These are phyloP conservation scores for Alligator mississippiensis DNA, from an alignment of 2,113 vertebrate species.

Conservation along the genomic window DNA sequence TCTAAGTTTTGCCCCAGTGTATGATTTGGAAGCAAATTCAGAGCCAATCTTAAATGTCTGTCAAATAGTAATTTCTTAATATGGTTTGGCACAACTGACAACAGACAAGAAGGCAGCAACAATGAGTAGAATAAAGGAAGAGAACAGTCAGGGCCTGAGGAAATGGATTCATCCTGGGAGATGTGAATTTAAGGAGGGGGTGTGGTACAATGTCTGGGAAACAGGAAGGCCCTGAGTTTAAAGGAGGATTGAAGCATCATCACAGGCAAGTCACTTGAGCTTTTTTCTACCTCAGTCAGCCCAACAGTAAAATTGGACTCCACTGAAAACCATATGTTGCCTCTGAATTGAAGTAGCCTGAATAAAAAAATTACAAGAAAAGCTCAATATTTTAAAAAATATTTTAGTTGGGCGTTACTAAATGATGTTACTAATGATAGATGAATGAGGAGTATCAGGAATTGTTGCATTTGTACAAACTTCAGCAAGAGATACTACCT, in stretches of 20 bases:
- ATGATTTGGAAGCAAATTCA: constrained; percentile 56
- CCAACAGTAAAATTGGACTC: constrained; percentile 76
- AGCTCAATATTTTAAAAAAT: constrained; percentile 60
- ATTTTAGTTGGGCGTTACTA: constrained; percentile 56
- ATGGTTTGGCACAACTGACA: constrained; percentile 12
- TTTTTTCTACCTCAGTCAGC: constrained; percentile 73
- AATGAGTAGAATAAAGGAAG: constrained; percentile 33
- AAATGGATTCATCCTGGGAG: constrained; percentile 35
- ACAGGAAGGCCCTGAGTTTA: constrained; percentile 66
- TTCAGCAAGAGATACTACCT: constrained; percentile 3
- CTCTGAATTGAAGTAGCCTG: constrained; percentile 68
- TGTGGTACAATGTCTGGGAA: constrained; percentile 50
- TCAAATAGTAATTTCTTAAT: constrained; percentile 51
- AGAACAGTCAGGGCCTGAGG: constrained; percentile 9
- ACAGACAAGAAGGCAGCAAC: constrained; percentile 34
- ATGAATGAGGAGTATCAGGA: constrained; percentile 41
- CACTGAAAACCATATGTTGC: constrained; percentile 75
- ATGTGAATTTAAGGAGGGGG: constrained; percentile 36
- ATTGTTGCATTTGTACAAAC: constrained; percentile 28
- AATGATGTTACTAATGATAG: constrained; percentile 53
- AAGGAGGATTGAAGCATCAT: constrained; percentile 58
- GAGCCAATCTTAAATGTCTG: constrained; percentile 51
- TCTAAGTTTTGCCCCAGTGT: constrained; percentile 43
- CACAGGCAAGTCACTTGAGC: constrained; percentile 71
- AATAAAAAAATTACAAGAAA: constrained; percentile 77